Conservation (phyloP, 2,888 invertebrate species). For the Phymatocera aterrima region DNA sequence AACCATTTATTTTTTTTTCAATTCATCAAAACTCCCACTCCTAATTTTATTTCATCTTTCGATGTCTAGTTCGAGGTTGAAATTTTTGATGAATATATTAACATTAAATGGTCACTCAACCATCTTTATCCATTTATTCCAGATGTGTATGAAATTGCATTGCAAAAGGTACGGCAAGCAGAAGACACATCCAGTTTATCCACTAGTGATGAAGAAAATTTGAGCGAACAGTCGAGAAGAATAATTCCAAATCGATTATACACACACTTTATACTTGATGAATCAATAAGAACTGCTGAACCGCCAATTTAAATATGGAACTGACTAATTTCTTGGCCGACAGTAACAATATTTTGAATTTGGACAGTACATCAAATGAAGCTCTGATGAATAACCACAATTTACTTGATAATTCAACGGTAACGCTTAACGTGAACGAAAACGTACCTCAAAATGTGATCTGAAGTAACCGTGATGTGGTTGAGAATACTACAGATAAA, state of each 20-base stretch:
- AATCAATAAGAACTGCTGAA: neutral
- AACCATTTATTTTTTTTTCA: no score
- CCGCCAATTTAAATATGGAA: neutral
- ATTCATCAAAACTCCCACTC: no score
- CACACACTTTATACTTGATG: conserved; percentile 1
- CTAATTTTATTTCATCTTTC: no score
- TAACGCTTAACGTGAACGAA: neutral
- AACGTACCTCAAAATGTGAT: neutral
- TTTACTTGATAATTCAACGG: neutral
- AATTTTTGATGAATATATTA: no score
- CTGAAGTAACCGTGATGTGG: neutral
- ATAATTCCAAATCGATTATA: neutral
- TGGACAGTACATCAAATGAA: neutral
- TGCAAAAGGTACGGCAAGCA: neutral
- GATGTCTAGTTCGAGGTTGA: no score
- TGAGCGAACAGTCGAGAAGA: neutral
- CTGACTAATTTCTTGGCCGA: neutral
- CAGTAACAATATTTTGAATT: neutral
- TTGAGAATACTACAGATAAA: neutral
- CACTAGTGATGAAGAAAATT: neutral
- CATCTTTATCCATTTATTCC: neutral
- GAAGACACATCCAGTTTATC: conserved; percentile 1
- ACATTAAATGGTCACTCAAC: neutral
- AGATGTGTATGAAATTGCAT: neutral
- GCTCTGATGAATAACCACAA: neutral